Evolutionary conservation across 2,797 vertebrate genomes (phyloP).

Genomic region (Neostethus bicornis): DNA sequence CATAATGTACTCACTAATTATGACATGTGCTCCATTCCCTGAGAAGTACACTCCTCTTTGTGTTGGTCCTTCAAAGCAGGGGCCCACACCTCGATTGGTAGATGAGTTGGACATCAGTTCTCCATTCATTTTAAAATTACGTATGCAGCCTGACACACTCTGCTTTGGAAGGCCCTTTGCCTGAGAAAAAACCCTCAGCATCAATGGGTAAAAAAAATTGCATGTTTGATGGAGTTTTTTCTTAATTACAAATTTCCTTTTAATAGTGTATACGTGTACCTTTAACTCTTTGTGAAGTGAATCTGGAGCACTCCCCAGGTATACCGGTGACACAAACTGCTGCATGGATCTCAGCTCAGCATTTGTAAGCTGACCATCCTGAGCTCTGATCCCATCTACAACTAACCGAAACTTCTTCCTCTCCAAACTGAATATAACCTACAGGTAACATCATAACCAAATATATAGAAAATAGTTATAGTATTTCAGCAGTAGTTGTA

Average conservation of each 20-base stretch:
- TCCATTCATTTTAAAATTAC: constrained; percentile 86
- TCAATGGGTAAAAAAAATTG: not conserved
- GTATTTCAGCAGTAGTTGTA: not conserved
- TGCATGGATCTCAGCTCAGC: constrained; percentile 71
- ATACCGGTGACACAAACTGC: constrained; percentile 75
- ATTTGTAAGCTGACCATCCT: constrained; percentile 78
- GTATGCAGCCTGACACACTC: constrained; percentile 89
- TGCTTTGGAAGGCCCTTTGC: constrained; percentile 85
- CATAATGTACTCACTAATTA: constrained; percentile 81
- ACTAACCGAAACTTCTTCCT: constrained; percentile 80
- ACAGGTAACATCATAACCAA: constrained; percentile 5
- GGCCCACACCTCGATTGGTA: constrained; percentile 79
- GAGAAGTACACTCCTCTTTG: constrained; percentile 89
- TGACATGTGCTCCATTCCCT: constrained; percentile 82
- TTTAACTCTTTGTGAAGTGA: constrained; percentile 70
- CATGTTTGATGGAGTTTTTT: not conserved
- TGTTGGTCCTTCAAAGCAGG: constrained; percentile 82
- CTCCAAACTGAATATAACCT: constrained; percentile 87
- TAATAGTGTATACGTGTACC: constrained; percentile 52
- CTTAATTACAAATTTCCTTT: not conserved
- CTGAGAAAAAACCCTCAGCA: constrained; percentile 33
- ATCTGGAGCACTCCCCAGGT: constrained; percentile 82
- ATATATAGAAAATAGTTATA: not conserved
- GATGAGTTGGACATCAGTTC: constrained; percentile 73
- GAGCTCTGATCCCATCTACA: constrained; percentile 87